phyloP scores from a whole-genome alignment of 2,888 invertebrate species.

The Euzetes globulus region DNA sequence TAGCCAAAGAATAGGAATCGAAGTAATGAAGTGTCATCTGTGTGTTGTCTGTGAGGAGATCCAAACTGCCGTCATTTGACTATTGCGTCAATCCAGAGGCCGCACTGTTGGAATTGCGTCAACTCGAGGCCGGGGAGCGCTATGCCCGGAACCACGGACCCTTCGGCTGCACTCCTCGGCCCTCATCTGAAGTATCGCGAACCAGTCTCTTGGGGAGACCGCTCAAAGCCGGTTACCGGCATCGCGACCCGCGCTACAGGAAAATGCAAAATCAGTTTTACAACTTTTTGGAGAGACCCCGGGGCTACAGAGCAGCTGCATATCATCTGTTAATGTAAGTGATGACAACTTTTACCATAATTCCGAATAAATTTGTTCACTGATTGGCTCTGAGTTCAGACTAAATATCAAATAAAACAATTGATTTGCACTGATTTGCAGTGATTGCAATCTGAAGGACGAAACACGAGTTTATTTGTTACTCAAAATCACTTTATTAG shows the following conservation, averaged over 20 bases:
- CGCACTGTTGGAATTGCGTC: slow-evolving; percentile 40
- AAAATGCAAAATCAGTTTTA: slow-evolving; percentile 74
- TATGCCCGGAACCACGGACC: slow-evolving; percentile 36
- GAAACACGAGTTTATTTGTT: too few species aligned
- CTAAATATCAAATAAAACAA: too few species aligned
- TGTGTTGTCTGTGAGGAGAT: neutral
- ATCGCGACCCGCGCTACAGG: slow-evolving; percentile 66
- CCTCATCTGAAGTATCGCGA: slow-evolving; percentile 37
- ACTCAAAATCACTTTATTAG: too few species aligned
- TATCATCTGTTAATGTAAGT: slow-evolving; percentile 94
- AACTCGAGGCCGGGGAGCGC: slow-evolving; percentile 42
- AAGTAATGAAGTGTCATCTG: neutral
- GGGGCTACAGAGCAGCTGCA: slow-evolving; percentile 73
- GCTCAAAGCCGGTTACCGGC: slow-evolving; percentile 36
- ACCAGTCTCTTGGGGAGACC: slow-evolving; percentile 40
- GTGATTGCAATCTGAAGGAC: too few species aligned
- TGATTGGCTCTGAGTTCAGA: neutral
- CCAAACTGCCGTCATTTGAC: slow-evolving; percentile 33
- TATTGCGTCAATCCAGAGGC: slow-evolving; percentile 33
- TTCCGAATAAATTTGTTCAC: neutral
- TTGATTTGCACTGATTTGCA: too few species aligned
- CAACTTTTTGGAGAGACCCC: slow-evolving; percentile 89
- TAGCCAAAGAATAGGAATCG: neutral
- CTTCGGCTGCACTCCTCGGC: slow-evolving; percentile 37
- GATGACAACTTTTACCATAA: slow-evolving; percentile 15